Base-by-base conservation (phyloP, 2,797 vertebrate species). In the Pangasius djambal region DNA sequence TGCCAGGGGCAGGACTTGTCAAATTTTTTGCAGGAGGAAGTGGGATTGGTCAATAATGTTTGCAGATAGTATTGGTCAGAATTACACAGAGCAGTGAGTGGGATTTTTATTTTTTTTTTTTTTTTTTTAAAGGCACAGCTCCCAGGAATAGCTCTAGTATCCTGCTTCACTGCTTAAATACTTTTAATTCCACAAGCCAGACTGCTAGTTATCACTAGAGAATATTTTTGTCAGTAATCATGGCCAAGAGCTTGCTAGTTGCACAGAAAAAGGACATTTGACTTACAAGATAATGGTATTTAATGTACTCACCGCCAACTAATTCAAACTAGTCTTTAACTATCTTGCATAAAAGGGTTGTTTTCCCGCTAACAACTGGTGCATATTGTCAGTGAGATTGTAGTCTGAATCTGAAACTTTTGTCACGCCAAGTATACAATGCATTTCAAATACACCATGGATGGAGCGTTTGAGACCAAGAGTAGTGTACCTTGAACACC, bases 401-500 rank as follows among this genome's bases (percentile, higher is more conserved):
- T 1, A 81, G 57, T 81, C 34, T 52, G 48, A 74, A 44, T 12
- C 70, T 7, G 28, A 52, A 31, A 15, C 15, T 31, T 78, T 31
- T n/a, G 28, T 34, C 52, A 18, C 20, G 16, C n/a, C 4, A 34
- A 25, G 34, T 25, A 6, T 15, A 40, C 22, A 61, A 22, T 59
- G 78, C 77, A 77, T 16, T 52, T 50, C 74, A 31, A 74, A 44
- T 44, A 4, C 8, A 55, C 50, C 5, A 25, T 25, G 15, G 22
- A 61, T 61, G 55, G 34, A n/a, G 16, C 0, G 1, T n/a, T 86
- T 18, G 25, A 86, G 20, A 52, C 16, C 22, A 50, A 77, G 18
- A 65, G 72, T 10, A 28, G 6, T 65, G 52, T 94, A 97, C 97
- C 96, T 97, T 96, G 88, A 97, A 94, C 12, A 95, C 93, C 90